A percentile compares a stretch with the other conserved stretches of the same genome.
phyloP scores from a whole-genome alignment of 2,888 invertebrate species.

The Antitype chi region DNA sequence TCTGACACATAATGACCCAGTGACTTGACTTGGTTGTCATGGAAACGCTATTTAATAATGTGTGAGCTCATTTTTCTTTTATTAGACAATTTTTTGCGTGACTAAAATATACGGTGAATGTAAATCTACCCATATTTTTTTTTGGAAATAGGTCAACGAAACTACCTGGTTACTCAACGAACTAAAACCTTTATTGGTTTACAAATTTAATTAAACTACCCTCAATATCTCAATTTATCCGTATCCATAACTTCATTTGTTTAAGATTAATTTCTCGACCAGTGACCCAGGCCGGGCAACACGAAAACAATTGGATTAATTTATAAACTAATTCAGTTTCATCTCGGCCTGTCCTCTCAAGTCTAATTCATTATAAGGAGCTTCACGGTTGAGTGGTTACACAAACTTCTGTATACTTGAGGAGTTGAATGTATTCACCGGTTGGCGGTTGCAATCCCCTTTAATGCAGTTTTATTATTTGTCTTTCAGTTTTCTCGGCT shows the following conservation, averaged over 20 bases:
- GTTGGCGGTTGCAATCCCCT: conserved; percentile 32
- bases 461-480: conserved; percentile 44
- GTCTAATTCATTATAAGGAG: conserved; percentile 33
- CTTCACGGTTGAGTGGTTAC: conserved; percentile 18
- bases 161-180: background rate
- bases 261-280: conserved; percentile 27
- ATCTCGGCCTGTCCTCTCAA: conserved; percentile 15
- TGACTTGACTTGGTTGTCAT: background rate
- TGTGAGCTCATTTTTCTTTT: background rate
- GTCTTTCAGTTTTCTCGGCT: conserved; percentile 42
- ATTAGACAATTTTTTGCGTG: background rate
- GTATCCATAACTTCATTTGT: conserved; percentile 45
- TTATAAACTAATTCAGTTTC: conserved; percentile 62
- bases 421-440: conserved; percentile 27
- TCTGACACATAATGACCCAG: background rate
- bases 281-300: conserved; percentile 21
- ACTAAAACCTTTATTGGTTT: background rate
- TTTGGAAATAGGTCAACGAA: conserved; percentile 8
- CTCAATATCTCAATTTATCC: conserved; percentile 32
- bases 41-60: background rate
- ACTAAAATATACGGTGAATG: background rate
- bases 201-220: conserved; percentile 36
- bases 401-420: conserved; percentile 43
- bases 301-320: conserved; percentile 64
- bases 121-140: background rate